Evolutionary conservation across 2,888 invertebrate genomes (phyloP).

Genomic region (Pyrgus malvae): DNA sequence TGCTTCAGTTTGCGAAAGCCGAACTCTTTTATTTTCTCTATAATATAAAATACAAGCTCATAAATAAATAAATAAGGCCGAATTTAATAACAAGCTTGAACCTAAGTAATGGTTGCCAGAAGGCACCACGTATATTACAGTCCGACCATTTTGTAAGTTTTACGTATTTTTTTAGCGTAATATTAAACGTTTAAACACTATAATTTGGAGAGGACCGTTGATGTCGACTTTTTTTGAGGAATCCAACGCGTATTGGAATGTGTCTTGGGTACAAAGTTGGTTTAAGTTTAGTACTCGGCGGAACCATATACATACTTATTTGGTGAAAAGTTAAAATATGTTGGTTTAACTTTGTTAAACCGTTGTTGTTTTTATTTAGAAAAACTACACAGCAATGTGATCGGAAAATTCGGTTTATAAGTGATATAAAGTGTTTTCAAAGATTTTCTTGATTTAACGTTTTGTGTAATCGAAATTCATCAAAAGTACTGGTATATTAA

Average conservation of each 20-base stretch:
- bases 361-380: too few relatives aligned
- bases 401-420: too few relatives aligned
- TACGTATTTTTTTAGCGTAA: slow-evolving; percentile 73
- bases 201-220: slow-evolving; percentile 57
- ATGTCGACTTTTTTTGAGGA: slow-evolving; percentile 56
- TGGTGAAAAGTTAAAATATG: too few relatives aligned
- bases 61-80: slow-evolving; percentile 79
- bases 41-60: slow-evolving; percentile 42
- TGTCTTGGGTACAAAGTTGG: neutral
- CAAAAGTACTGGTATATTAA: too few relatives aligned
- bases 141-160: slow-evolving; percentile 68
- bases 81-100: slow-evolving; percentile 76
- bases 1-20: slow-evolving; percentile 4
- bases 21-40: slow-evolving; percentile 10
- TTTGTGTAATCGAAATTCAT: too few relatives aligned
- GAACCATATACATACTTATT: too few relatives aligned
- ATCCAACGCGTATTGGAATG: slow-evolving; percentile 18
- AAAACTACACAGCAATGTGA: too few relatives aligned
- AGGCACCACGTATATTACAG: slow-evolving; percentile 76
- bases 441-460: too few relatives aligned
- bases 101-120: slow-evolving; percentile 77
- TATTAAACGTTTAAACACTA: slow-evolving; percentile 78
- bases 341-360: too few relatives aligned
- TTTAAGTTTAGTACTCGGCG: too few relatives aligned
- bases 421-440: too few relatives aligned